A percentile compares a stretch with the other conserved stretches of the same genome.
Evolutionary conservation across 2,888 invertebrate species (phyloP).

Genomic region (Megastigmus dorsalis): DNA sequence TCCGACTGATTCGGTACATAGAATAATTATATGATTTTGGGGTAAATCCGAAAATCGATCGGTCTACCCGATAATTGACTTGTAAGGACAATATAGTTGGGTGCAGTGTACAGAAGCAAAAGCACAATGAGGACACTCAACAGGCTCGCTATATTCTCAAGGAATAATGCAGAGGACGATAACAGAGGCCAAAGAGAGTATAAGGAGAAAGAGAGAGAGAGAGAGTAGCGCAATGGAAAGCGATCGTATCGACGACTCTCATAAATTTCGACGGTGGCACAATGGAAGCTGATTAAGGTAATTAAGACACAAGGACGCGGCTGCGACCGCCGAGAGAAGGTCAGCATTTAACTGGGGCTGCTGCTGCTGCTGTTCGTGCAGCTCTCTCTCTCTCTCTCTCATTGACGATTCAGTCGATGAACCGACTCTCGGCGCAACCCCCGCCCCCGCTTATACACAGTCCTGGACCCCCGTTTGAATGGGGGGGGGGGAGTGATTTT

Average conservation of each 20-base stretch:
- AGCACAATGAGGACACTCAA: too few species aligned
- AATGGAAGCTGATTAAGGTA: neutral
- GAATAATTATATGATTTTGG: too few species aligned
- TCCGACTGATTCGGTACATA: too few species aligned
- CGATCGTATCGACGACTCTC: neutral
- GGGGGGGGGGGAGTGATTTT: neutral
- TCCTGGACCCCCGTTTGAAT: too few species aligned
- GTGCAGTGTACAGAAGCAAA: neutral
- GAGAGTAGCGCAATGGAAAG: neutral
- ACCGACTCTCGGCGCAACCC: neutral
- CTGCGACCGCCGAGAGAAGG: neutral
- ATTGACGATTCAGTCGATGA: conserved; percentile 18
- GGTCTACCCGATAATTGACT: too few species aligned
- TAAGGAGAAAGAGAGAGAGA: neutral
- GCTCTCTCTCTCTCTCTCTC: neutral
- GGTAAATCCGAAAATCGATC: too few species aligned
- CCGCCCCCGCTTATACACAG: too few species aligned
- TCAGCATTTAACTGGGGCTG: neutral
- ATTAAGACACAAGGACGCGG: conserved; percentile 15
- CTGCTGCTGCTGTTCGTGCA: neutral
- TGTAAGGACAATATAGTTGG: too few species aligned
- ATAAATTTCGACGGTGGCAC: neutral
- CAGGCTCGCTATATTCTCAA: too few species aligned
- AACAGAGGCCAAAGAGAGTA: too few species aligned
- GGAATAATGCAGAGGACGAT: too few species aligned